These are phyloP conservation scores for Ennomos fuscantarius DNA, from an alignment of 2,888 invertebrate species.

Conservation along the genomic window DNA sequence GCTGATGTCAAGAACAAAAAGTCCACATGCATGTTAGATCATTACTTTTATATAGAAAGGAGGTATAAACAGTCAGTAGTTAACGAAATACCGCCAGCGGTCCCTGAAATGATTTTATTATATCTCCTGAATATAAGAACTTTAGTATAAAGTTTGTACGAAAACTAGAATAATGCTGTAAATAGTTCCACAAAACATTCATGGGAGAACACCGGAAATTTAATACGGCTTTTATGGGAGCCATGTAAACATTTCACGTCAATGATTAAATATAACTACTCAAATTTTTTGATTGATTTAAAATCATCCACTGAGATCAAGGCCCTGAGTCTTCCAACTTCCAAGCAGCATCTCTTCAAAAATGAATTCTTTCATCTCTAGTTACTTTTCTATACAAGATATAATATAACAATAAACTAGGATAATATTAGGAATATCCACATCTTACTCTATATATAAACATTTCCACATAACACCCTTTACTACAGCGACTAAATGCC, in stretches of 20 bases:
- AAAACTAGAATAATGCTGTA: conserved; percentile 34
- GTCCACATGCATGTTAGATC: conserved; percentile 51
- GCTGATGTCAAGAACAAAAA: conserved; percentile 51
- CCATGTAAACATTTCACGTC: conserved; percentile 40
- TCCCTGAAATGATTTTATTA: conserved; percentile 39
- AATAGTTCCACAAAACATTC: conserved; percentile 22
- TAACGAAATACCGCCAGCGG: conserved; percentile 71
- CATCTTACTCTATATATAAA: conserved; percentile 84
- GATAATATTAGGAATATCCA: conserved; percentile 80
- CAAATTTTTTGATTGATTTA: conserved; percentile 58
- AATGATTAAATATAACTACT: conserved; percentile 59
- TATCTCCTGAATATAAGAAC: conserved; percentile 16
- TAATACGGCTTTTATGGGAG: conserved; percentile 52
- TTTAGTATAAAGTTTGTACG: conserved; percentile 37
- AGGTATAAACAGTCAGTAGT: conserved; percentile 47
- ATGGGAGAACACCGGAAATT: conserved; percentile 44
- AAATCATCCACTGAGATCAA: conserved; percentile 76
- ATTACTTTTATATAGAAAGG: conserved; percentile 38
- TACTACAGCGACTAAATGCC: conserved; percentile 78
- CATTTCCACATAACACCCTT: conserved; percentile 76
- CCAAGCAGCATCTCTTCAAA: conserved; percentile 66
- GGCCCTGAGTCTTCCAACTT: conserved; percentile 66
- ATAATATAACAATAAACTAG: conserved; percentile 66
- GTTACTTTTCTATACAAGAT: conserved; percentile 78
- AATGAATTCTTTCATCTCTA: conserved; percentile 65